phyloP scores from a whole-genome alignment of 1,140 invertebrate genomes.

The Oedothorax gibbosus region DNA sequence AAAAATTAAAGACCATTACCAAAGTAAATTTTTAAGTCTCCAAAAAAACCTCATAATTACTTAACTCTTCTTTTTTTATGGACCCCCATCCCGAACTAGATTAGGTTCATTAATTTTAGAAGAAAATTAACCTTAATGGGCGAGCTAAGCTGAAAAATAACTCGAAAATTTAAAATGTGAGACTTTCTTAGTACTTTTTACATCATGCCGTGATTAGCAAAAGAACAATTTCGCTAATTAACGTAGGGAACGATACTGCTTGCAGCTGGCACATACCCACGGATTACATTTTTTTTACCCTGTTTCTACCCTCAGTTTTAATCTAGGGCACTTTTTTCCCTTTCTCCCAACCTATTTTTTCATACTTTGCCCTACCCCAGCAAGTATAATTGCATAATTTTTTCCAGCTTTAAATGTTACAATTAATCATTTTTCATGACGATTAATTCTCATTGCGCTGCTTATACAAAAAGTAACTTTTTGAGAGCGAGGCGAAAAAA shows the following conservation, averaged over 20 bases:
- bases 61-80: constrained; percentile 46
- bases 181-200: constrained; percentile 24
- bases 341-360: not conserved
- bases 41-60: constrained; percentile 43
- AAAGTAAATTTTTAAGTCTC: constrained; percentile 13
- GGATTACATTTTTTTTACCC: constrained; percentile 35
- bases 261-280: constrained; percentile 45
- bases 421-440: constrained; percentile 52
- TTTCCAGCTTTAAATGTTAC: constrained; percentile 55
- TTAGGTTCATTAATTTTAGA: constrained; percentile 55
- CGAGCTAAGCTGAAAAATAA: constrained; percentile 52
- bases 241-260: constrained; percentile 28
- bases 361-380: not conserved
- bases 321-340: constrained; percentile 33
- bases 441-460: constrained; percentile 52
- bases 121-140: constrained; percentile 59
- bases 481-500: not conserved
- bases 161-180: constrained; percentile 41
- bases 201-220: constrained; percentile 56
- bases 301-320: constrained; percentile 15
- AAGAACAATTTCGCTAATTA: constrained; percentile 57
- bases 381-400: constrained; percentile 52
- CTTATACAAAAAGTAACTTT: not conserved
- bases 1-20: constrained; percentile 44
- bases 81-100: constrained; percentile 9